Conservation (phyloP, 2,113 vertebrate species). For the Aythya baeri region DNA sequence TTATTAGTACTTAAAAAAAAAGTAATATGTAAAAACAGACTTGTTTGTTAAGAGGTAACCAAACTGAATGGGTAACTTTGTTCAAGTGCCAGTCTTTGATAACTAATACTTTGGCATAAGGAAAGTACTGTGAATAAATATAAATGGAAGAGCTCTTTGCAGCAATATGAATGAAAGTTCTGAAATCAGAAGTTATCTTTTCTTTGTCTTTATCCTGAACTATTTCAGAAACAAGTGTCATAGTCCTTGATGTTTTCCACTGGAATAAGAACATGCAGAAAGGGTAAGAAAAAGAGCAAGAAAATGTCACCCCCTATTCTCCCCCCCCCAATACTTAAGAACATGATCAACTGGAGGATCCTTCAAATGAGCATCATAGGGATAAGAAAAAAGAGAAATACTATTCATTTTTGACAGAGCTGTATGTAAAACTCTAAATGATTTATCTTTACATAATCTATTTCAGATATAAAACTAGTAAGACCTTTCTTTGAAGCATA, state of each 20-base stretch:
- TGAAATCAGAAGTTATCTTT: background rate
- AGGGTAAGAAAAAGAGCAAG: background rate
- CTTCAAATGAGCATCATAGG: background rate
- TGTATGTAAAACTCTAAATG: background rate
- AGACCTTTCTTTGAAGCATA: conserved; percentile 42
- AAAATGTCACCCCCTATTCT: background rate
- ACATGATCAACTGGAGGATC: background rate
- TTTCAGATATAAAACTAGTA: conserved; percentile 35
- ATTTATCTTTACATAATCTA: conserved; percentile 43
- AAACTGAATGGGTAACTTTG: background rate
- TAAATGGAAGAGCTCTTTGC: background rate
- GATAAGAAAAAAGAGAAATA: background rate
- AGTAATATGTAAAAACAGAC: background rate
- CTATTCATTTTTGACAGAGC: conserved; percentile 1
- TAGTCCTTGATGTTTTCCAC: background rate
- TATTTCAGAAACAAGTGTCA: background rate
- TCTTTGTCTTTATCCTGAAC: background rate
- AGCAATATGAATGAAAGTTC: background rate
- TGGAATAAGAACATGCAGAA: background rate
- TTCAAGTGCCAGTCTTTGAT: background rate
- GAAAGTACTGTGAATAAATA: background rate
- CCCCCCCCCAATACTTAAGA: background rate
- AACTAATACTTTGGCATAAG: background rate
- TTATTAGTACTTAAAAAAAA: background rate
- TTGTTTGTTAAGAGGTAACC: background rate